phyloP scores from a whole-genome alignment of 2,113 vertebrate genomes.

The Pygoscelis antarcticus region DNA sequence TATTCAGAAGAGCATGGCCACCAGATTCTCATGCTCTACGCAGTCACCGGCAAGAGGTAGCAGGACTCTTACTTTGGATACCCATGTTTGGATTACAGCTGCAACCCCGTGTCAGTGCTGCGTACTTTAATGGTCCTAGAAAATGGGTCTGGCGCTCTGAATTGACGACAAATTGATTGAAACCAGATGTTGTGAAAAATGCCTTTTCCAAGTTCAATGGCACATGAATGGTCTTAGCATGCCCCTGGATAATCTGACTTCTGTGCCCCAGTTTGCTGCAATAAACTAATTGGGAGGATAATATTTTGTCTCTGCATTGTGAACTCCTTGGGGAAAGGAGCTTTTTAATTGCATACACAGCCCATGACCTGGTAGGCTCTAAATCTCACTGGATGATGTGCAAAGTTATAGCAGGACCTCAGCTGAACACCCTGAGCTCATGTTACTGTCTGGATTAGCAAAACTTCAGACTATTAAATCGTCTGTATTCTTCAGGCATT shows the following conservation, averaged over 20 bases:
- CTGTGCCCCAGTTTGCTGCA: slow-evolving; percentile 35
- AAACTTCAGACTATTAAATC: slow-evolving; percentile 5
- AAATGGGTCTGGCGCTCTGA: background rate
- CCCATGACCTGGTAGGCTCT: slow-evolving; percentile 24
- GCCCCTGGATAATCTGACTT: slow-evolving; percentile 3
- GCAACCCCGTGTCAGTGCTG: background rate
- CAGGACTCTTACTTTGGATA: background rate
- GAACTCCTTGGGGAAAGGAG: slow-evolving; percentile 15
- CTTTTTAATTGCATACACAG: slow-evolving; percentile 25
- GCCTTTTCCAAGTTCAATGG: slow-evolving; percentile 56
- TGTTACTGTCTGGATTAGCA: slow-evolving; percentile 58
- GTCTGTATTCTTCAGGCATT: slow-evolving; percentile 21
- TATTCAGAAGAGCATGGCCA: background rate
- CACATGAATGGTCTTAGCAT: slow-evolving; percentile 23
- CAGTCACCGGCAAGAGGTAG: background rate
- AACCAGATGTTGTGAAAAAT: slow-evolving; percentile 37
- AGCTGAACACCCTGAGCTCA: slow-evolving; percentile 28
- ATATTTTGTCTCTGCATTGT: background rate
- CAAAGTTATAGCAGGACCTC: slow-evolving; percentile 7
- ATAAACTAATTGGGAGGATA: slow-evolving; percentile 50
- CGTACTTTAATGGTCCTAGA: slow-evolving; percentile 19
- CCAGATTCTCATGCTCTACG: background rate
- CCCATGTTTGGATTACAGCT: background rate
- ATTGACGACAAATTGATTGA: slow-evolving; percentile 38
- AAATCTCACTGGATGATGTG: slow-evolving; percentile 46